Percentiles rank a stretch among this genome's conserved stretches.
phyloP scores from a whole-genome alignment of 2,888 invertebrate species.

The Craniophora ligustri region DNA sequence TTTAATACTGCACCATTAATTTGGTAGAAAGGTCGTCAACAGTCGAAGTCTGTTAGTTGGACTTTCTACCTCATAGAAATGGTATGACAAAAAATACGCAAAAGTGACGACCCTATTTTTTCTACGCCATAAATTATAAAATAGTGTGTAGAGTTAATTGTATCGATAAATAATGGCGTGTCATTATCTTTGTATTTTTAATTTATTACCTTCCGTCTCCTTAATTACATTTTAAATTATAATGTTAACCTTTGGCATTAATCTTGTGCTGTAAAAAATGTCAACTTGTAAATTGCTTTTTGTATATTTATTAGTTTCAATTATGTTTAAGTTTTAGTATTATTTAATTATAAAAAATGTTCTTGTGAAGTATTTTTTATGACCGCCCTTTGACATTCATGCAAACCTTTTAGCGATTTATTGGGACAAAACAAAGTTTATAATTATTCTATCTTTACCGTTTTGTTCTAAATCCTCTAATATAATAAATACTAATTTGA shows the following conservation, averaged over 20 bases:
- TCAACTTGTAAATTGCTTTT: constrained; percentile 30
- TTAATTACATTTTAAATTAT: constrained; percentile 59
- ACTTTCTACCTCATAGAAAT: background rate
- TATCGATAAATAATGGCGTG: constrained; percentile 46
- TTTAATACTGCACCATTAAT: too few species aligned
- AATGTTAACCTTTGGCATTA: constrained; percentile 57
- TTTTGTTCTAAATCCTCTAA: too few species aligned
- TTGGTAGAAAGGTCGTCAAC: too few species aligned
- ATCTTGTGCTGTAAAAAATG: constrained; percentile 39
- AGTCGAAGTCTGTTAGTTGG: background rate
- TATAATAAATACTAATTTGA: too few species aligned
- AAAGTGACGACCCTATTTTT: constrained; percentile 30
- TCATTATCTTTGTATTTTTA: constrained; percentile 28
- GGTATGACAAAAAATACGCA: background rate
- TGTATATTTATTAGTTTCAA: constrained; percentile 33
- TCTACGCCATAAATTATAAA: constrained; percentile 34
- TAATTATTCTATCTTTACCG: too few species aligned
- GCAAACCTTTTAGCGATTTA: too few species aligned
- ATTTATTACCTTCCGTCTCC: constrained; percentile 32
- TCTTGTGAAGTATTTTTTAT: constrained; percentile 28
- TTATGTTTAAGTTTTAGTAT: constrained; percentile 31
- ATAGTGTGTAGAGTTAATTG: constrained; percentile 38
- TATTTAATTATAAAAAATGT: constrained; percentile 43
- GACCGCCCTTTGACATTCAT: too few species aligned
- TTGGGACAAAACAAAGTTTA: too few species aligned